Conservation (phyloP, 2,888 invertebrate species). For the Microctonus aethiopoides region DNA sequence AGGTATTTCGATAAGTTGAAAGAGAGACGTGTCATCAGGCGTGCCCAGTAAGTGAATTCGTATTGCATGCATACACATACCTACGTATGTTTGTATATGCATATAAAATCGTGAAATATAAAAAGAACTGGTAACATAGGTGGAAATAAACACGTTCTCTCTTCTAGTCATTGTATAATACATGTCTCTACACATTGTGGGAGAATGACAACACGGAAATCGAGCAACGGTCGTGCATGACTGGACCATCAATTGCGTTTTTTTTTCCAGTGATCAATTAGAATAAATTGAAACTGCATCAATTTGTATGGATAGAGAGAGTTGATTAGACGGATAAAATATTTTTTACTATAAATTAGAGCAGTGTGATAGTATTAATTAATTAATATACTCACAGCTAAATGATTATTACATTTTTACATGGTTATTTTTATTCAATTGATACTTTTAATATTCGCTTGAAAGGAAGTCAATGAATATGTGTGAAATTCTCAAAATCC, state of each 20-base stretch:
- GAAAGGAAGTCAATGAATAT: no score
- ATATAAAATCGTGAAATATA: background rate
- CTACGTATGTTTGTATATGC: background rate
- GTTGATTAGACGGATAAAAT: no score
- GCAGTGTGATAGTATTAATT: no score
- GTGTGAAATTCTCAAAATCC: no score
- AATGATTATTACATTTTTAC: no score
- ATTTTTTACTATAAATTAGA: no score
- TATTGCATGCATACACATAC: background rate
- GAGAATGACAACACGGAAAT: constrained; percentile 32
- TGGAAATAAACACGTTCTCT: constrained; percentile 10
- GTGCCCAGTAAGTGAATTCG: constrained; percentile 55
- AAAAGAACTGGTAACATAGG: constrained; percentile 29
- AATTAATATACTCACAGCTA: no score
- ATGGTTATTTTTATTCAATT: no score
- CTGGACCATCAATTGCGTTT: constrained; percentile 8
- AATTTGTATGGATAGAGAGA: no score
- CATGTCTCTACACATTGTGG: constrained; percentile 5
- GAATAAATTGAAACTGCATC: background rate
- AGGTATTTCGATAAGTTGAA: constrained; percentile 55
- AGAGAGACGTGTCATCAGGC: constrained; percentile 53
- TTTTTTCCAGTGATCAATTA: background rate
- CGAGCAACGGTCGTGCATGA: constrained; percentile 19
- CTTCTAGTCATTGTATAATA: background rate
- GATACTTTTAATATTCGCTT: no score